phyloP scores from a whole-genome alignment of 2,888 invertebrate species.

The Athalia rosae region DNA sequence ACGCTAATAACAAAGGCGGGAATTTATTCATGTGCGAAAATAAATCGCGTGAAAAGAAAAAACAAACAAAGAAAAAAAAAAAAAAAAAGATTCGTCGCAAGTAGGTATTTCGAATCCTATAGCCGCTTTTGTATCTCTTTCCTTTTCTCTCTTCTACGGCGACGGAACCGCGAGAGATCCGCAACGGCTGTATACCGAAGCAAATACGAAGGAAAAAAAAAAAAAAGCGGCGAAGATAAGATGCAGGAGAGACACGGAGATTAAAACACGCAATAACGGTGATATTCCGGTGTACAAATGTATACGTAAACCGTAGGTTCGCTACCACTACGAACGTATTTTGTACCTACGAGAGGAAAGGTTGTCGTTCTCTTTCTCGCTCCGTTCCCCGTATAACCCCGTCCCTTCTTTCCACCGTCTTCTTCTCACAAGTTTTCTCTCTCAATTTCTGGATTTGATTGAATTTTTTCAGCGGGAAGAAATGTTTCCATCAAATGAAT shows the following conservation, averaged over 20 bases:
- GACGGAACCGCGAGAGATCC: neutral
- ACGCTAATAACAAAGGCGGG: neutral
- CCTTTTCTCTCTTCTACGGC: too few relatives aligned
- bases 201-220: neutral
- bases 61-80: too few relatives aligned
- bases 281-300: neutral
- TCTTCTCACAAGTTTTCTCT: slow-evolving; percentile 45
- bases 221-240: neutral
- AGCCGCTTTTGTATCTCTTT: too few relatives aligned
- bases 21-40: slow-evolving; percentile 5
- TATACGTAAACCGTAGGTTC: neutral
- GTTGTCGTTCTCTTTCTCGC: slow-evolving; percentile 6
- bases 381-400: slow-evolving; percentile 14
- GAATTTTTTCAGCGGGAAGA: slow-evolving; percentile 72
- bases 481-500: slow-evolving; percentile 74
- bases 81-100: too few relatives aligned
- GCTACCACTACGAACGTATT: neutral
- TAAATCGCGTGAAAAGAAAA: neutral
- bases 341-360: slow-evolving; percentile 47
- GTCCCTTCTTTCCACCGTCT: neutral
- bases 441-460: slow-evolving; percentile 68
- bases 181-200: neutral
- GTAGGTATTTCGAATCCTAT: too few relatives aligned
- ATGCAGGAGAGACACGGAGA: slow-evolving; percentile 1
- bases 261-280: slow-evolving; percentile 34